A percentile compares a stretch with the other conserved stretches of the same genome.
These are phyloP conservation scores for Bufotes viridis DNA, from an alignment of 2,797 vertebrate genomes.

Conservation along the genomic window DNA sequence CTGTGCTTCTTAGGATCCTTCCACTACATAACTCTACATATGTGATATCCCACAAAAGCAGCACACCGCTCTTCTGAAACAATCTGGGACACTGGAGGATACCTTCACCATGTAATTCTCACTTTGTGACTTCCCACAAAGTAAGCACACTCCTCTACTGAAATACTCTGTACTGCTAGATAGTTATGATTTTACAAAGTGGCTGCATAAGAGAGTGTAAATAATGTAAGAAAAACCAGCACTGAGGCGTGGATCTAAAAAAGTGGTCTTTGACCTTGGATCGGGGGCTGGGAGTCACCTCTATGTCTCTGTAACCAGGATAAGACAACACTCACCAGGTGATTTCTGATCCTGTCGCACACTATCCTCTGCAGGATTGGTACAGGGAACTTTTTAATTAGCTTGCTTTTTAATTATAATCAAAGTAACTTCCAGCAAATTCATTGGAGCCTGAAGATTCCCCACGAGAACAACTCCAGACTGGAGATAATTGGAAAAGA, in stretches of 20 bases:
- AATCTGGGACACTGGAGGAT: too few relatives aligned
- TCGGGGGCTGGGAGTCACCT: not conserved
- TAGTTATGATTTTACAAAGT: not conserved
- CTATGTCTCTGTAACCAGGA: too few relatives aligned
- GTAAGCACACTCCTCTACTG: not conserved
- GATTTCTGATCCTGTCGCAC: not conserved
- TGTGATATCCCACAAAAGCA: not conserved
- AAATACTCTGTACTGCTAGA: not conserved
- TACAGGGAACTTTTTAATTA: constrained; percentile 38
- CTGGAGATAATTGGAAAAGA: constrained; percentile 39
- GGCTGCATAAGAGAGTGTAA: not conserved
- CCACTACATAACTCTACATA: not conserved
- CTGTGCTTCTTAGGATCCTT: not conserved
- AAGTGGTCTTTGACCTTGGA: not conserved
- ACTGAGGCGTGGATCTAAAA: too few relatives aligned
- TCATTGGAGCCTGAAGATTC: constrained; percentile 28
- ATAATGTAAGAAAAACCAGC: not conserved
- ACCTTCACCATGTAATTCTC: not conserved
- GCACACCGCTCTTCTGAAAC: not conserved
- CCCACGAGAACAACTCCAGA: constrained; percentile 21
- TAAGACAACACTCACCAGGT: not conserved
- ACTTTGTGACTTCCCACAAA: not conserved
- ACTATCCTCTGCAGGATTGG: not conserved
- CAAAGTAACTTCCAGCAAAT: constrained; percentile 1
- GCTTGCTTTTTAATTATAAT: constrained; percentile 52